Percentiles rank a stretch among this genome's conserved stretches.
phyloP scores from a whole-genome alignment of 2,888 invertebrate species.

The Gasteruption jaculator region DNA sequence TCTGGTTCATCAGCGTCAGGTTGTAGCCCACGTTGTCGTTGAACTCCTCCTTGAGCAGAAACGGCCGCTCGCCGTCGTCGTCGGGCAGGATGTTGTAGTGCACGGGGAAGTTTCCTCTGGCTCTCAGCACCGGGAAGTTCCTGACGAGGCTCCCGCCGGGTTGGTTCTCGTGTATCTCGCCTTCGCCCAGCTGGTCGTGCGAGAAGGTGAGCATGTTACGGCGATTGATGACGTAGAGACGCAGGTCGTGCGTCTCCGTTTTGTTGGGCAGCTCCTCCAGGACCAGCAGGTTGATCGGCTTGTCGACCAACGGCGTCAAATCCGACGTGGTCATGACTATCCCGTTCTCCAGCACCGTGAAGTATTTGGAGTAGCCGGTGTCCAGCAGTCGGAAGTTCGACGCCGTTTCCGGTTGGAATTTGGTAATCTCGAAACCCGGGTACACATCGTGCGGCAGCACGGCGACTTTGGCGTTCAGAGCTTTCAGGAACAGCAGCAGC shows the following conservation, averaged over 20 bases:
- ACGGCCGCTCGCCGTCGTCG: slow-evolving; percentile 57
- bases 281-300: slow-evolving; percentile 75
- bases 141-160: slow-evolving; percentile 68
- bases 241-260: slow-evolving; percentile 75
- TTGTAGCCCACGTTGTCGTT: slow-evolving; percentile 54
- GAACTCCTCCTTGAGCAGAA: slow-evolving; percentile 65
- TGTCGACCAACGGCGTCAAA: slow-evolving; percentile 74
- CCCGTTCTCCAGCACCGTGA: slow-evolving; percentile 82
- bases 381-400: slow-evolving; percentile 67
- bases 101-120: slow-evolving; percentile 65
- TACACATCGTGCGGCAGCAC: slow-evolving; percentile 86
- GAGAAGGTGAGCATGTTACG: slow-evolving; percentile 78
- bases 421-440: slow-evolving; percentile 82
- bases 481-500: too few species aligned
- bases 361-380: slow-evolving; percentile 78
- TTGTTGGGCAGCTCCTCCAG: slow-evolving; percentile 77
- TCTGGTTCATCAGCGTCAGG: slow-evolving; percentile 37
- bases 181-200: slow-evolving; percentile 59
- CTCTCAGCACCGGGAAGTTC: slow-evolving; percentile 68
- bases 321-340: slow-evolving; percentile 89
- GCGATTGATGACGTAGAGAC: slow-evolving; percentile 78
- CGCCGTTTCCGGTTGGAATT: slow-evolving; percentile 57
- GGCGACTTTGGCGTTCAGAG: slow-evolving; percentile 45
- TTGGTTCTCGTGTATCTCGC: slow-evolving; percentile 74
- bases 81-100: slow-evolving; percentile 76